A percentile compares a stretch with the other conserved stretches of the same genome.
Evolutionary conservation across 2,888 invertebrate species (phyloP).

Genomic region (Charanyca ferruginea): DNA sequence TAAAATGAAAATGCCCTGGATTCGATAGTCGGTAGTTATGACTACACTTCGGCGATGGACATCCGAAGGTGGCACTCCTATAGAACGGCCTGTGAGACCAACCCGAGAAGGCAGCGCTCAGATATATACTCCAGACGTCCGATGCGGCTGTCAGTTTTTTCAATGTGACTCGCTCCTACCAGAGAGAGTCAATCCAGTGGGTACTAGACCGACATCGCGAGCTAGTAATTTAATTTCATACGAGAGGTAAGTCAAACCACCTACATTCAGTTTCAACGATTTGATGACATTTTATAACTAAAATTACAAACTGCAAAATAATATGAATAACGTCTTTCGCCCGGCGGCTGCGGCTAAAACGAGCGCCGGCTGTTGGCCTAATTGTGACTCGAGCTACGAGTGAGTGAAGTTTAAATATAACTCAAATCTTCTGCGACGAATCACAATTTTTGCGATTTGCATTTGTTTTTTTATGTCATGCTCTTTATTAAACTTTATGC

Average conservation of each 20-base stretch:
- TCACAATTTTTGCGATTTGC: conserved; percentile 77
- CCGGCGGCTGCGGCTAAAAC: conserved; percentile 90
- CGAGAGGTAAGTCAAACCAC: conserved; percentile 82
- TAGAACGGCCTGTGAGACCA: conserved; percentile 92
- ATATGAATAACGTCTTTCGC: conserved; percentile 77
- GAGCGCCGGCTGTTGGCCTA: conserved; percentile 89
- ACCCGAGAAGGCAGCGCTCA: conserved; percentile 94
- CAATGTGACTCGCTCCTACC: conserved; percentile 95
- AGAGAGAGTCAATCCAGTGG: conserved; percentile 93
- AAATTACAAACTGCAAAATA: conserved; percentile 80
- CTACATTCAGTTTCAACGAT: conserved; percentile 70
- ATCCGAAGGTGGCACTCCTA: conserved; percentile 93
- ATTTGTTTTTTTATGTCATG: conserved; percentile 63
- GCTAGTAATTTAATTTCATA: conserved; percentile 87
- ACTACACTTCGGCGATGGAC: conserved; percentile 92
- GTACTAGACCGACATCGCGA: conserved; percentile 92
- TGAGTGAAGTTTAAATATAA: conserved; percentile 87
- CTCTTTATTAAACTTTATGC: conserved; percentile 58
- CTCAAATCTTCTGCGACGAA: conserved; percentile 78
- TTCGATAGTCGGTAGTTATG: conserved; percentile 82
- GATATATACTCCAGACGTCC: conserved; percentile 94
- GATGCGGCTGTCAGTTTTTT: conserved; percentile 96
- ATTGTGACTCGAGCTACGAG: conserved; percentile 85
- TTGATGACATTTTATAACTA: conserved; percentile 79
- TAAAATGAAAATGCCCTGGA: conserved; percentile 79